phyloP scores from a whole-genome alignment of 2,888 invertebrate species.

The Formica aserva region DNA sequence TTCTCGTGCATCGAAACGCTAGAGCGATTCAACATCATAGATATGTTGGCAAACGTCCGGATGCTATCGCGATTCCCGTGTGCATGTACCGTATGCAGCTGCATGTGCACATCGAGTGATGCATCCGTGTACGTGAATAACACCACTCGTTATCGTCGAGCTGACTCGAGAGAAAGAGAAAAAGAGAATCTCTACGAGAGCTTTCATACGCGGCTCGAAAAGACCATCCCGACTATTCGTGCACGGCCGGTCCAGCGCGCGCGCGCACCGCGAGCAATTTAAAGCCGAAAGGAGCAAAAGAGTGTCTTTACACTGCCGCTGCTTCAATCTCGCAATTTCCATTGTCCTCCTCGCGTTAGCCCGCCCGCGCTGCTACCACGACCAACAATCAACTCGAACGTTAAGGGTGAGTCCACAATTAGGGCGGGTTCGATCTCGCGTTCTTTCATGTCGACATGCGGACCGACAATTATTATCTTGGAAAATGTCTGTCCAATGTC shows the following conservation, averaged over 20 bases:
- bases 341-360: slow-evolving; percentile 60
- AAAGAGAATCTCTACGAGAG: slow-evolving; percentile 55
- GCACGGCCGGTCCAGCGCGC: slow-evolving; percentile 55
- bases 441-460: slow-evolving; percentile 32
- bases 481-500: slow-evolving; percentile 10
- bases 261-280: slow-evolving; percentile 73
- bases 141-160: not conserved
- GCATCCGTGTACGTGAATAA: slow-evolving; percentile 19
- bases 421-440: slow-evolving; percentile 35
- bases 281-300: slow-evolving; percentile 75
- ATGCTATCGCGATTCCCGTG: not conserved
- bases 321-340: slow-evolving; percentile 69
- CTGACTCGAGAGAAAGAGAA: slow-evolving; percentile 22
- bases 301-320: slow-evolving; percentile 56
- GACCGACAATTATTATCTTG: slow-evolving; percentile 33
- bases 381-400: slow-evolving; percentile 59
- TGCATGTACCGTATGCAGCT: slow-evolving; percentile 1
- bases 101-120: not conserved
- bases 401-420: slow-evolving; percentile 49
- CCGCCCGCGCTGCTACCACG: slow-evolving; percentile 30
- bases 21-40: slow-evolving; percentile 6
- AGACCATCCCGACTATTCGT: slow-evolving; percentile 73
- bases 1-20: not conserved
- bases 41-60: not conserved
- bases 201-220: slow-evolving; percentile 70